Evolutionary conservation across 2,113 vertebrate species (phyloP).

Genomic region (Ptychochromis oligacanthus): DNA sequence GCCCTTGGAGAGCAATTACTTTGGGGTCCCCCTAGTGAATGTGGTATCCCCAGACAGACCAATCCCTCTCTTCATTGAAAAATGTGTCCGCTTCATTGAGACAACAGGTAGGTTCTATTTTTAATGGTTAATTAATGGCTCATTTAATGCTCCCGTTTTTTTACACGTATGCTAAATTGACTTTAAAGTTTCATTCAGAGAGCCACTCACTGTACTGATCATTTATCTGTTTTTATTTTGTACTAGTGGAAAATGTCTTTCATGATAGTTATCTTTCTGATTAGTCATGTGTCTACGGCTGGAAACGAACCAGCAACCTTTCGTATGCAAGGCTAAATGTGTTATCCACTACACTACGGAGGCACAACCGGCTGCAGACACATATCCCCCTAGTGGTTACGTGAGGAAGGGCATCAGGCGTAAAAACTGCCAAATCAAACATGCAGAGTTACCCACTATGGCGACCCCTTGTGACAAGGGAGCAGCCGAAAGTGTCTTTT

Average conservation of each 20-base stretch:
- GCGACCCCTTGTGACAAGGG: too few relatives aligned
- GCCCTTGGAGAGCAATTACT: constrained; percentile 91
- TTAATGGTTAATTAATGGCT: not conserved
- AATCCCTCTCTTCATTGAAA: constrained; percentile 94
- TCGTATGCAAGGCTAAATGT: too few relatives aligned
- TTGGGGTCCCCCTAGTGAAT: constrained; percentile 87
- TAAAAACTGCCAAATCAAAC: too few relatives aligned
- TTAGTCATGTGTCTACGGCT: too few relatives aligned
- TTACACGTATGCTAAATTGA: not conserved
- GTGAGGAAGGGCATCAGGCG: too few relatives aligned
- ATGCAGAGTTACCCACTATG: too few relatives aligned
- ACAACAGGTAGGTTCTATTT: constrained; percentile 84
- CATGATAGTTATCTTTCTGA: not conserved
- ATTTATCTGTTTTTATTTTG: not conserved
- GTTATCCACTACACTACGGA: too few relatives aligned
- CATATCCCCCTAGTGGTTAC: too few relatives aligned
- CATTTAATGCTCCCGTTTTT: not conserved
- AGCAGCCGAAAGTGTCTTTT: too few relatives aligned
- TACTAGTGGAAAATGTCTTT: not conserved
- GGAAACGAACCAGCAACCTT: too few relatives aligned
- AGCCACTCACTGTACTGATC: not conserved
- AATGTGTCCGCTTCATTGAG: constrained; percentile 95
- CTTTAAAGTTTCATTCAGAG: not conserved
- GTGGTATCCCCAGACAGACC: constrained; percentile 90
- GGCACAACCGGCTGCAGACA: too few relatives aligned